These are phyloP conservation scores for Todus mexicanus DNA, from an alignment of 2,797 vertebrate species.

Conservation along the genomic window DNA sequence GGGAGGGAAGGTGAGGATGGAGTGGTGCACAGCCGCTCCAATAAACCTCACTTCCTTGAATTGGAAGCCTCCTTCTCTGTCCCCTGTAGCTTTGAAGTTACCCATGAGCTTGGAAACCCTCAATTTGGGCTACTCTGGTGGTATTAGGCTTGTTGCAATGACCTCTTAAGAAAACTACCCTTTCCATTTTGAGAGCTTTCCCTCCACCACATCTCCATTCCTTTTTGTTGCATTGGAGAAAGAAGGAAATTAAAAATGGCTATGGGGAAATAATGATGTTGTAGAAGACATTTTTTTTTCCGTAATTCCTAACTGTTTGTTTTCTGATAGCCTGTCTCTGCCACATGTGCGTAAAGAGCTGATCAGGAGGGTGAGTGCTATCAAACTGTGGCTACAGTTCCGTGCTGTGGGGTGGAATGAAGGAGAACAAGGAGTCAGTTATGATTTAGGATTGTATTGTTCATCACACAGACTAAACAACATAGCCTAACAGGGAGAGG, in stretches of 20 bases:
- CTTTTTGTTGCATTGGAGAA: not conserved
- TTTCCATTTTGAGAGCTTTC: not conserved
- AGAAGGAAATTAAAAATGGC: not conserved
- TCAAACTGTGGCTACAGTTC: not conserved
- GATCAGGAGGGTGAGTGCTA: not conserved
- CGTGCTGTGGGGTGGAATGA: not conserved
- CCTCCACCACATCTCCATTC: not conserved
- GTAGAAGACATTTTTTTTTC: not conserved
- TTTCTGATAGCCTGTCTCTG: not conserved
- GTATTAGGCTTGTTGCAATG: not conserved
- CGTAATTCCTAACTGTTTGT: not conserved
- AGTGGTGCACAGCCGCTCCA: too few relatives aligned
- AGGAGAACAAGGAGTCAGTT: not conserved
- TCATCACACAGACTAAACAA: not conserved
- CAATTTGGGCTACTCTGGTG: rapidly evolving
- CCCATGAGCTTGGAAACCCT: not conserved
- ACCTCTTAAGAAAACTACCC: not conserved
- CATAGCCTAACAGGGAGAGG: not conserved
- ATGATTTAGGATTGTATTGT: not conserved
- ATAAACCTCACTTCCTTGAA: not conserved
- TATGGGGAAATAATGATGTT: not conserved
- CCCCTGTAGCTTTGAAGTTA: not conserved
- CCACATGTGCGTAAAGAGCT: not conserved
- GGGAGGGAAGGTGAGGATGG: not conserved
- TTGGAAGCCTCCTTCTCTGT: not conserved